A percentile compares a stretch with the other conserved stretches of the same genome.
phyloP scores from a whole-genome alignment of 2,113 vertebrate species.

The Taxidea taxus region DNA sequence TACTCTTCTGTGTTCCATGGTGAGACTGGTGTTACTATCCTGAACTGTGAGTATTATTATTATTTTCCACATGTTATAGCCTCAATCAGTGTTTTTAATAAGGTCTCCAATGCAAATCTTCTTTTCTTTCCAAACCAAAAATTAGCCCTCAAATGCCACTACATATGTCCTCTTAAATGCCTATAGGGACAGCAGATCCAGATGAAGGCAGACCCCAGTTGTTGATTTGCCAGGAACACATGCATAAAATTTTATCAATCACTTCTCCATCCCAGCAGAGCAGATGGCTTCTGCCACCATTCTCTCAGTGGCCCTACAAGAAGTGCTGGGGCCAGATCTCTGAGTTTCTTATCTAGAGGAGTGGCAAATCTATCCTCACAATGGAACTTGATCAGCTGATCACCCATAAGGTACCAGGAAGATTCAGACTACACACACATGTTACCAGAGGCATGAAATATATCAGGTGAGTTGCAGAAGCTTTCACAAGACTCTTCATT shows the following conservation, averaged over 20 bases:
- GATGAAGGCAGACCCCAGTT: neutral
- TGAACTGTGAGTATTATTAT: neutral
- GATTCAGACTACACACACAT: neutral
- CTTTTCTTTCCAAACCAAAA: slow-evolving; percentile 51
- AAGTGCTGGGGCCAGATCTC: fast-evolving
- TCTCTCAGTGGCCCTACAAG: neutral
- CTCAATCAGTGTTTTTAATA: slow-evolving; percentile 19
- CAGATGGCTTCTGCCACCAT: slow-evolving; percentile 43
- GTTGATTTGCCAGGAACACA: slow-evolving; percentile 30
- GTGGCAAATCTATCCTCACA: neutral
- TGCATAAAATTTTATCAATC: slow-evolving; percentile 45
- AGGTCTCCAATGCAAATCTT: slow-evolving; percentile 28
- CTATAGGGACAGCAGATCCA: neutral
- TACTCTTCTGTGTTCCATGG: neutral
- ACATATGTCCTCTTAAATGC: neutral
- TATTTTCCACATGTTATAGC: neutral
- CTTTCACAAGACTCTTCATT: neutral
- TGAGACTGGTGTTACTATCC: neutral
- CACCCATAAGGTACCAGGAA: neutral
- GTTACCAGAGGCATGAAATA: neutral
- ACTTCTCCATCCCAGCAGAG: neutral
- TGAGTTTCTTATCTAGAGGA: neutral
- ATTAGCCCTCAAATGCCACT: slow-evolving; percentile 60
- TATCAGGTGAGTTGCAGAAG: neutral
- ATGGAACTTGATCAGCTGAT: neutral